A percentile compares a stretch with the other conserved stretches of the same genome.
phyloP scores from a whole-genome alignment of 2,797 vertebrate genomes.

The Rhyacichthys aspro region DNA sequence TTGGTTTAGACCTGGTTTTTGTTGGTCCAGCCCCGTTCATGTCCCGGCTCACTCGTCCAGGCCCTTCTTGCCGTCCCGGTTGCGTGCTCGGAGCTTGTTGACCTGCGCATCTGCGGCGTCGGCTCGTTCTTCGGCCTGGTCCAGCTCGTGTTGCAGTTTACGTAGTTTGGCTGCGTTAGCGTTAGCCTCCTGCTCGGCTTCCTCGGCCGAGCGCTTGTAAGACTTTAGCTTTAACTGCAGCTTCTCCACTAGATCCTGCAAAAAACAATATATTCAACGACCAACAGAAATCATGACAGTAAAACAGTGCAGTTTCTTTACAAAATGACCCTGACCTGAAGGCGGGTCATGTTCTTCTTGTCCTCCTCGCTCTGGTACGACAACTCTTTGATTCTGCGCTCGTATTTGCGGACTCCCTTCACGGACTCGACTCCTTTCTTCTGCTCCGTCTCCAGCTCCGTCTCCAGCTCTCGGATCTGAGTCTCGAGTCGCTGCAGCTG shows the following conservation, averaged over 20 bases:
- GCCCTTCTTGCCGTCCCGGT: constrained; percentile 85
- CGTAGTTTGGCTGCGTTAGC: constrained; percentile 86
- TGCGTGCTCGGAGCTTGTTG: constrained; percentile 91
- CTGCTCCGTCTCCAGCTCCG: constrained; percentile 90
- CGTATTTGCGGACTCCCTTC: constrained; percentile 90
- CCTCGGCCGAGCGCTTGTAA: constrained; percentile 88
- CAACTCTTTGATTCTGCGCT: constrained; percentile 92
- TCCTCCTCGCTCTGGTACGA: constrained; percentile 87
- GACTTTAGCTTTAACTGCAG: constrained; percentile 82
- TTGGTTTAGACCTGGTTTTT: no score
- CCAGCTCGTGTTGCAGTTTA: constrained; percentile 94
- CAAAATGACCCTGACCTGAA: constrained; percentile 29
- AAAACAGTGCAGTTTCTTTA: no score
- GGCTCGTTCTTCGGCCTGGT: constrained; percentile 93
- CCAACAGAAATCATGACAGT: no score
- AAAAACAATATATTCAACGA: no score
- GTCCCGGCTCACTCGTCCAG: constrained; percentile 71
- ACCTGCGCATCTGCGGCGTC: constrained; percentile 94
- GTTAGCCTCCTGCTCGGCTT: constrained; percentile 89
- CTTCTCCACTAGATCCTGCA: constrained; percentile 84
- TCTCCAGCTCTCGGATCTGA: constrained; percentile 89
- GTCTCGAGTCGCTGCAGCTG: constrained; percentile 94
- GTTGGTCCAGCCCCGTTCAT: no score
- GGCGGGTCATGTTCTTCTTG: constrained; percentile 78
- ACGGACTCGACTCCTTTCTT: constrained; percentile 83